phyloP scores from a whole-genome alignment of 2,888 invertebrate genomes.

The Mantis religiosa region DNA sequence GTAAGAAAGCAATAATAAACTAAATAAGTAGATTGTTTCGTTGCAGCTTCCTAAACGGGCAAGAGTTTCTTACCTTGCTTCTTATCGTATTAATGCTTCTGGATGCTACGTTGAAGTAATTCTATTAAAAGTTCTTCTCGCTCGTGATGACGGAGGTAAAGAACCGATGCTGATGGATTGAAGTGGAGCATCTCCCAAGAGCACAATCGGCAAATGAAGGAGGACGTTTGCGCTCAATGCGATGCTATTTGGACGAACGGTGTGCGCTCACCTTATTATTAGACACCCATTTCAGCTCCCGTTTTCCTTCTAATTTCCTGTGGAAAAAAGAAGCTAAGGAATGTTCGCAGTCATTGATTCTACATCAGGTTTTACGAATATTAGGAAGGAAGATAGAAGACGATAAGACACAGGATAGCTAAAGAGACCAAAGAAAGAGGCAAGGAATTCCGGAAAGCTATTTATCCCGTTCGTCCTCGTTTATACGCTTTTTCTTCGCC shows the following conservation, averaged over 20 bases:
- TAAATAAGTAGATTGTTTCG: too few relatives aligned
- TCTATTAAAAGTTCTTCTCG: too few relatives aligned
- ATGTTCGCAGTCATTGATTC: conserved; percentile 22
- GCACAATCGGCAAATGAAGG: background rate
- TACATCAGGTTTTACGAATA: conserved; percentile 16
- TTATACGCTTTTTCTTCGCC: background rate
- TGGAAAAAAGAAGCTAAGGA: background rate
- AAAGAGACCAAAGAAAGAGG: background rate
- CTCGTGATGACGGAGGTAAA: too few relatives aligned
- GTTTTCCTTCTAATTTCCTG: conserved; percentile 4
- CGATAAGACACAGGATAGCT: background rate
- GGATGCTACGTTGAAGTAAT: too few relatives aligned
- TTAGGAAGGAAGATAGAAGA: background rate
- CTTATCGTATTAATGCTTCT: too few relatives aligned
- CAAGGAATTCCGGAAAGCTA: background rate
- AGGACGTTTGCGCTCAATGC: background rate
- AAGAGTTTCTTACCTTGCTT: too few relatives aligned
- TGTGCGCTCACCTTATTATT: background rate
- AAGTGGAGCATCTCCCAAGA: background rate
- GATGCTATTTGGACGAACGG: background rate
- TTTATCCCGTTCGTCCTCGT: background rate
- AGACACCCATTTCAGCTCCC: background rate
- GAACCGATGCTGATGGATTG: background rate
- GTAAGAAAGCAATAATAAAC: too few relatives aligned
- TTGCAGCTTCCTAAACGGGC: too few relatives aligned